Conservation (phyloP, 2,888 invertebrate species). For the Agrotis clavis region DNA sequence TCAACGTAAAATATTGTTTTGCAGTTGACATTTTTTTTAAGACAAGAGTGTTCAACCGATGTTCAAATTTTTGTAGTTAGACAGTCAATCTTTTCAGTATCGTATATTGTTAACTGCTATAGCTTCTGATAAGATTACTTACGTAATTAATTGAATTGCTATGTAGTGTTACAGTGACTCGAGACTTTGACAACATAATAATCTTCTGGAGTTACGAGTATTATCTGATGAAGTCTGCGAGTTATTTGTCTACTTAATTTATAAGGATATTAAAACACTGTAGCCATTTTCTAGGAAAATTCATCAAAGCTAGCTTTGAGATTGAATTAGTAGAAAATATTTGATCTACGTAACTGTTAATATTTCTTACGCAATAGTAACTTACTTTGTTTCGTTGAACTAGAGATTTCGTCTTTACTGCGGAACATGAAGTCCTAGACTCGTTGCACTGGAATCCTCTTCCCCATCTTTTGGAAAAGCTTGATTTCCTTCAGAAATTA, state of each 20-base stretch:
- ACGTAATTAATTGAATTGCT: conserved; percentile 22
- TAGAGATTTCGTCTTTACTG: too few species aligned
- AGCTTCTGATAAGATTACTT: conserved; percentile 7
- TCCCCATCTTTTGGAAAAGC: too few species aligned
- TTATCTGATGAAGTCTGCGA: not conserved
- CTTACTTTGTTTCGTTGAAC: too few species aligned
- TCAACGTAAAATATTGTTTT: too few species aligned
- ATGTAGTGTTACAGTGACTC: not conserved
- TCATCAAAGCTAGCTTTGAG: not conserved
- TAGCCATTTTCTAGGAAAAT: not conserved
- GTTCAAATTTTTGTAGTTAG: too few species aligned
- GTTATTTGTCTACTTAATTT: not conserved
- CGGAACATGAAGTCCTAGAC: too few species aligned
- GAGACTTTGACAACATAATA: conserved; percentile 2
- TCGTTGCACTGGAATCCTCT: too few species aligned
- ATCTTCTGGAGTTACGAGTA: conserved; percentile 14
- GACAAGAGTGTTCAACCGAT: too few species aligned
- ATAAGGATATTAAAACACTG: not conserved
- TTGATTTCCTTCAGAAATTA: too few species aligned
- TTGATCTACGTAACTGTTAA: not conserved
- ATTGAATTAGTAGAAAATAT: not conserved
- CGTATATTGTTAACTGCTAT: not conserved
- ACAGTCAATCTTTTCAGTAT: not conserved
- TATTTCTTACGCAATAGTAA: too few species aligned
- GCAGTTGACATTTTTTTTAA: too few species aligned